phyloP scores from a whole-genome alignment of 2,888 invertebrate genomes.

The Trachelus stipa region DNA sequence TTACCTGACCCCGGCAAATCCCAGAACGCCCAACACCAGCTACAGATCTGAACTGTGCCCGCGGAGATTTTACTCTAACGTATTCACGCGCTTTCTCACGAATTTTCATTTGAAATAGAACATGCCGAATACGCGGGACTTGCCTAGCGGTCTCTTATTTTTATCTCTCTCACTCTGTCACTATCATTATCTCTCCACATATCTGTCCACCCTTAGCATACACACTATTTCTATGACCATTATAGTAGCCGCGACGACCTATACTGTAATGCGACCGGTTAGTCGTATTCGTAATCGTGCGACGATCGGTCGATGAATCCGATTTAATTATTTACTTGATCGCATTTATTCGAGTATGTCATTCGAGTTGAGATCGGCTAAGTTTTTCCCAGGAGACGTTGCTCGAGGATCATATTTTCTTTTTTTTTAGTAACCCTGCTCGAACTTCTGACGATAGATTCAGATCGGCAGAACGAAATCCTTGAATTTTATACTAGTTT shows the following conservation, averaged over 20 bases:
- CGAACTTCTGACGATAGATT: background rate
- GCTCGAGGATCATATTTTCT: background rate
- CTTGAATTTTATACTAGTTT: background rate
- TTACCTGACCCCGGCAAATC: constrained; percentile 57
- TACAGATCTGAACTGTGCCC: constrained; percentile 53
- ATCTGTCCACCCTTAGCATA: background rate
- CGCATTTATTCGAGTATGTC: background rate
- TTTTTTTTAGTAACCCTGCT: background rate
- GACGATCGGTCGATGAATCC: background rate
- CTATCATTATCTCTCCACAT: background rate
- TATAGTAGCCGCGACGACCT: background rate
- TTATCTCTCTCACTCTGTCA: background rate
- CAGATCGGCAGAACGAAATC: background rate
- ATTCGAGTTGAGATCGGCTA: background rate
- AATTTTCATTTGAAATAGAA: constrained; percentile 62
- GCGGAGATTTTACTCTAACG: constrained; percentile 59
- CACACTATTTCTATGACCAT: background rate
- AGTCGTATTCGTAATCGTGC: background rate
- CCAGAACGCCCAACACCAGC: constrained; percentile 37
- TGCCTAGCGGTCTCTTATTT: background rate
- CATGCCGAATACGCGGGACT: background rate
- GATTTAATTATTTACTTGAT: background rate
- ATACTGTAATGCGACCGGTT: no score
- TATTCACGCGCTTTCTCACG: constrained; percentile 62
- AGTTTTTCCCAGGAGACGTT: background rate